Conservation (phyloP, 2,113 vertebrate species). For the Callorhinus ursinus region DNA sequence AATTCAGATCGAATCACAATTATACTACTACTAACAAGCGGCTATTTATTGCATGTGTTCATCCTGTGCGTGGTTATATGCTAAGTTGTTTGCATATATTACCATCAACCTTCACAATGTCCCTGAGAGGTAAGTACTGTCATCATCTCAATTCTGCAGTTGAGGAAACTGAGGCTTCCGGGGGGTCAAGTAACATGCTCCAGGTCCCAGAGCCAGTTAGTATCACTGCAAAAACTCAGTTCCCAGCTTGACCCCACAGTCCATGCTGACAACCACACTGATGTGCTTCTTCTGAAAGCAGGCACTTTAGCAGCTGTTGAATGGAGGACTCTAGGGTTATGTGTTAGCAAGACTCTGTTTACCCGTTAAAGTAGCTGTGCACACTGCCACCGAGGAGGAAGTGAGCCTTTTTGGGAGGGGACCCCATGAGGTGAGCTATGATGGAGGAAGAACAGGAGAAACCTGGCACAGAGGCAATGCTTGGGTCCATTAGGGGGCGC, state of each 20-base stretch:
- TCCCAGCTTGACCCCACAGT: neutral
- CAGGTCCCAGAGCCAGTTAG: neutral
- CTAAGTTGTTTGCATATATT: neutral
- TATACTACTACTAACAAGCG: neutral
- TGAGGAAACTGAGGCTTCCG: neutral
- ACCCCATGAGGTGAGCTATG: neutral
- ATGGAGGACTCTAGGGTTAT: neutral
- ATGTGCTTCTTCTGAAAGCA: neutral
- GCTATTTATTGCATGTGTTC: neutral
- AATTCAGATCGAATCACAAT: slow-evolving; percentile 5
- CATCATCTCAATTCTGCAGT: neutral
- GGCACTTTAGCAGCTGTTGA: neutral
- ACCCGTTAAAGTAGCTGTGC: neutral
- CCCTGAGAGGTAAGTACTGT: neutral
- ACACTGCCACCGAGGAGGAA: neutral
- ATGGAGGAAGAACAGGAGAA: neutral
- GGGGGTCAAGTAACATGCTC: neutral
- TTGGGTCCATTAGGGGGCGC: slow-evolving; percentile 37
- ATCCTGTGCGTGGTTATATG: neutral
- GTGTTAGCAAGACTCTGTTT: neutral
- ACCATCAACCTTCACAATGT: neutral
- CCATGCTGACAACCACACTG: neutral
- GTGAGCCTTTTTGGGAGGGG: neutral
- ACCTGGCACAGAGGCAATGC: neutral
- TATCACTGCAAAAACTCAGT: neutral